These are phyloP conservation scores for Cephus pulcher DNA, from an alignment of 2,888 invertebrate species.

Conservation along the genomic window DNA sequence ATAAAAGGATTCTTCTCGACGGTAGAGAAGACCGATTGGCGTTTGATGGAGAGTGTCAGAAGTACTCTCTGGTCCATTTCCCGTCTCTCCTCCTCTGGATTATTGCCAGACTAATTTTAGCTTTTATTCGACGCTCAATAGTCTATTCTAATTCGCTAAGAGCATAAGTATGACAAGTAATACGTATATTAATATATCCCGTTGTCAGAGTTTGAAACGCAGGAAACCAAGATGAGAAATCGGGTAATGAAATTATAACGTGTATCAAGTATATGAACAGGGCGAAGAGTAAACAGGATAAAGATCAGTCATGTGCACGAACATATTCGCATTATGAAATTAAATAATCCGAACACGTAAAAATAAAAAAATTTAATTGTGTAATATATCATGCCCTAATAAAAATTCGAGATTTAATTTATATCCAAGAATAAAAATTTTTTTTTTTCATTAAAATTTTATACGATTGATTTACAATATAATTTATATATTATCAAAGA, in stretches of 20 bases:
- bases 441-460: background rate
- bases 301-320: background rate
- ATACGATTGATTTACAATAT: background rate
- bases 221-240: background rate
- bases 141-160: slow-evolving; percentile 50
- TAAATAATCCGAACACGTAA: background rate
- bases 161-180: slow-evolving; percentile 10
- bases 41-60: slow-evolving; percentile 22
- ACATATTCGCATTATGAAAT: background rate
- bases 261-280: background rate
- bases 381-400: background rate
- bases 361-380: background rate
- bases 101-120: slow-evolving; percentile 55
- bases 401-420: background rate
- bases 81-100: slow-evolving; percentile 46
- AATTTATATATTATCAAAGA: background rate
- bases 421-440: background rate
- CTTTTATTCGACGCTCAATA: slow-evolving; percentile 53
- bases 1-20: background rate
- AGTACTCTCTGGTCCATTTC: slow-evolving; percentile 28
- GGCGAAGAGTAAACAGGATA: background rate
- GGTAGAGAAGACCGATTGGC: slow-evolving; percentile 17
- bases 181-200: background rate
- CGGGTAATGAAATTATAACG: background rate
- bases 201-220: background rate